Evolutionary conservation across 2,888 invertebrate species (phyloP), one percentile per base, ranked within the genome.

Genomic region (Pollenia amentaria): DNA sequence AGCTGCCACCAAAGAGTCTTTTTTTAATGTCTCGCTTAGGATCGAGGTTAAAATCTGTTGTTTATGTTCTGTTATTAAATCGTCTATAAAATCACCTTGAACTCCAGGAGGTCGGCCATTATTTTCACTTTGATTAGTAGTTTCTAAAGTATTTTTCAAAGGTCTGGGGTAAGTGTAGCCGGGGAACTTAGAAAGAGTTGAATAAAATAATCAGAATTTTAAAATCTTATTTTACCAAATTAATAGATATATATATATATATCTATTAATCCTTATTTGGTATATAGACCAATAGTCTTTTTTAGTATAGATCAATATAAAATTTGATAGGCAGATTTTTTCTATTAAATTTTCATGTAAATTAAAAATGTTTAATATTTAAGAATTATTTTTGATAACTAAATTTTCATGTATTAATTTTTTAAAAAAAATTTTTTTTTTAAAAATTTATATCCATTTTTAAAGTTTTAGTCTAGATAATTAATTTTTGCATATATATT

Each of bases 41-140:
- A 92, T 72, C 42, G 90, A 90, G 44, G 90, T 89, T 57, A 93
- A 89, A 79, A 92, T 92, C 87, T 89, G 90, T 84, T 92, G 89
- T 84, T 92, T 92, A 3, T 92, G 92, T n/a, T 88, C 89, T 57
- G 90, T 89, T 75, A 92, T 92, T 79, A 93, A 89, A 87, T 92
- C 92, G 81, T 92, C 91, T 60, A 92, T 91, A 85, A 91, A 92
- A 86, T 92, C 92, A 78, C 89, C 89, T 84, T 91, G 91, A 0
- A 89, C 88, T 3, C 82, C 90, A 1, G 87, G 84, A 0, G 55
- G 84, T 42, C 55, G 84, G 57, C 18, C 62, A 11, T 29, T 76
- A 76, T 11, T 14, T 12, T 75, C 57, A 40, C 64, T 83, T 11
- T 73, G 16, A 53, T 79, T 70, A 14, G n/a, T 51, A 11, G 38